phyloP scores from a whole-genome alignment of 2,113 vertebrate species.

The Marcusenius ussheri region DNA sequence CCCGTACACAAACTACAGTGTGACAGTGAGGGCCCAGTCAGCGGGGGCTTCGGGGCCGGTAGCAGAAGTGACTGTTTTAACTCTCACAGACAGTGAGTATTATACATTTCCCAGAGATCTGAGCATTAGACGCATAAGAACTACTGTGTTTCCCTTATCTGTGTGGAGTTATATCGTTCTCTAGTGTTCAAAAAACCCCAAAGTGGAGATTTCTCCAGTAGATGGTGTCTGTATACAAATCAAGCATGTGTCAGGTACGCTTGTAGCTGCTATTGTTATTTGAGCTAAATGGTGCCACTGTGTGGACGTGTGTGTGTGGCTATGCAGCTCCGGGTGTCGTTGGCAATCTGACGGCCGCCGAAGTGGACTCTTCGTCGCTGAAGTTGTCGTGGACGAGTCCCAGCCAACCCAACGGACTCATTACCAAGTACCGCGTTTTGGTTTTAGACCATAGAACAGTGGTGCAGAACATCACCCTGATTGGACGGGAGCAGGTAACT shows the following conservation, averaged over 20 bases:
- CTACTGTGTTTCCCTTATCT: background rate
- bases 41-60: constrained; percentile 77
- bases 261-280: background rate
- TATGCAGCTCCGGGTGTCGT: constrained; percentile 73
- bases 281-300: background rate
- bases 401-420: constrained; percentile 78
- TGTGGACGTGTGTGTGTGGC: background rate
- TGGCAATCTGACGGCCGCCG: constrained; percentile 63
- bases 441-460: constrained; percentile 51
- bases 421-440: constrained; percentile 77
- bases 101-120: background rate
- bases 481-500: constrained; percentile 60
- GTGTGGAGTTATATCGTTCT: background rate
- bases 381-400: constrained; percentile 79
- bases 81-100: constrained; percentile 74
- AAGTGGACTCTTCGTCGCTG: constrained; percentile 75
- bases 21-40: constrained; percentile 71
- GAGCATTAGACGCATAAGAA: background rate
- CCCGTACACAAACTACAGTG: constrained; percentile 71
- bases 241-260: background rate
- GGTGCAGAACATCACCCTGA: constrained; percentile 77
- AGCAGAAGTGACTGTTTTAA: constrained; percentile 62
- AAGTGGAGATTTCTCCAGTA: background rate
- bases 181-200: background rate
- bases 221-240: background rate